Conservation (phyloP, 2,797 vertebrate genomes). For the Sylvia borin region DNA sequence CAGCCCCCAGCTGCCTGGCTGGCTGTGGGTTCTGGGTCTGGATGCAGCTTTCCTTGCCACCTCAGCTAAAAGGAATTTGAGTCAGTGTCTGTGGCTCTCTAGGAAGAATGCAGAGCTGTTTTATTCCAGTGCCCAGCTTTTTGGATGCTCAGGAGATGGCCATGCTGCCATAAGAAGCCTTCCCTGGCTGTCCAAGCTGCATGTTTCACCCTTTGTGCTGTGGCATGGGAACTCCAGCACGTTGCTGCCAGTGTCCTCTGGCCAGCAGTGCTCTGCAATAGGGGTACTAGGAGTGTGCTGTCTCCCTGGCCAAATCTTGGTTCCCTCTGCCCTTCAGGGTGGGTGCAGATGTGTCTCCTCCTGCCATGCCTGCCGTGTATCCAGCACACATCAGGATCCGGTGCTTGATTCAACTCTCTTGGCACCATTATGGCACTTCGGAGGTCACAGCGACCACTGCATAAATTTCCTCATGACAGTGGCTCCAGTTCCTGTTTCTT, state of each 20-base stretch:
- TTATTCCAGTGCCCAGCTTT: background rate
- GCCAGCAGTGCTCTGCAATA: rapidly evolving
- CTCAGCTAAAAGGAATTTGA: background rate
- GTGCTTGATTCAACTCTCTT: background rate
- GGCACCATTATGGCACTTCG: rapidly evolving
- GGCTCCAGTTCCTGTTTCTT: background rate
- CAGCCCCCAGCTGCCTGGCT: background rate
- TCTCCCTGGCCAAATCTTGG: background rate
- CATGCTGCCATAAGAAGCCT: background rate
- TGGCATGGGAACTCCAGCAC: background rate
- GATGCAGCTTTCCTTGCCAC: background rate
- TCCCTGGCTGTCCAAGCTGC: background rate
- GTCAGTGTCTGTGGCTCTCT: background rate
- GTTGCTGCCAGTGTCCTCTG: background rate
- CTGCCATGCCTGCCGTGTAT: background rate
- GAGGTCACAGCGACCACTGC: background rate
- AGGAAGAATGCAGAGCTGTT: background rate
- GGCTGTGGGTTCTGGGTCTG: background rate
- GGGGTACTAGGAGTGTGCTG: rapidly evolving
- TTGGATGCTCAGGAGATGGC: background rate
- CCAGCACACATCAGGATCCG: background rate
- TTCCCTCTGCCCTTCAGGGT: background rate
- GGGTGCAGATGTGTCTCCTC: background rate
- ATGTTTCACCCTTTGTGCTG: rapidly evolving
- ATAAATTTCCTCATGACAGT: background rate